A percentile compares a stretch with the other conserved stretches of the same genome.
These are phyloP conservation scores for Girardia tigrina DNA, from an alignment of 2,888 invertebrate genomes.

Conservation along the genomic window DNA sequence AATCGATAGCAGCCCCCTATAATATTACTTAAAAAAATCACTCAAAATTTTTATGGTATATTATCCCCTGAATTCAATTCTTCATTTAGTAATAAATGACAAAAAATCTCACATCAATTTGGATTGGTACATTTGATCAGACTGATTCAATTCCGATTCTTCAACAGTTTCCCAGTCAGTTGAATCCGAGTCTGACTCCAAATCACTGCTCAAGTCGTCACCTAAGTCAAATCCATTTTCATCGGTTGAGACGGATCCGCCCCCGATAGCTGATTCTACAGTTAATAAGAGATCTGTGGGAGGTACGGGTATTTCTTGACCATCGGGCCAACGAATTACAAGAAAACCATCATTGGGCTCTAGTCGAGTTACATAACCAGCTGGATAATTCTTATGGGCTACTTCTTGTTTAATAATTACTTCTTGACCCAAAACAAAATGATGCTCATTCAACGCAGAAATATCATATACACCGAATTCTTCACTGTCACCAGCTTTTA, in stretches of 20 bases:
- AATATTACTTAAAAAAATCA: no score
- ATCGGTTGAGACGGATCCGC: background rate
- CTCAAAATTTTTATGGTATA: no score
- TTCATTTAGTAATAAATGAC: no score
- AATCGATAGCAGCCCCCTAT: no score
- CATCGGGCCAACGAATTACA: slow-evolving; percentile 7
- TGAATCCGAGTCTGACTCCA: background rate
- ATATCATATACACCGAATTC: slow-evolving; percentile 30
- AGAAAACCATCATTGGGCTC: slow-evolving; percentile 4
- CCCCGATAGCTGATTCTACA: background rate
- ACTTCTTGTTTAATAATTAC: slow-evolving; percentile 24
- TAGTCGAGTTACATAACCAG: slow-evolving; percentile 11
- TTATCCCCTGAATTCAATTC: no score
- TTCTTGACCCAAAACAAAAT: slow-evolving; percentile 21
- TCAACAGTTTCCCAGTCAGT: slow-evolving; percentile 24
- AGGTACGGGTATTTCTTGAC: background rate
- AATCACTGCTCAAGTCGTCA: background rate
- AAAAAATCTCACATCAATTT: background rate
- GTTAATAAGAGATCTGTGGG: slow-evolving; percentile 18
- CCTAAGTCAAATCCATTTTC: background rate
- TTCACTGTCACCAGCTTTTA: background rate
- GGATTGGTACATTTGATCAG: background rate
- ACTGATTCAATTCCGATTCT: background rate
- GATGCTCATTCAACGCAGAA: slow-evolving; percentile 5
- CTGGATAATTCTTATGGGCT: slow-evolving; percentile 8